Evolutionary conservation across 2,113 vertebrate genomes (phyloP).

Genomic region (Eretmodus cyanostictus): DNA sequence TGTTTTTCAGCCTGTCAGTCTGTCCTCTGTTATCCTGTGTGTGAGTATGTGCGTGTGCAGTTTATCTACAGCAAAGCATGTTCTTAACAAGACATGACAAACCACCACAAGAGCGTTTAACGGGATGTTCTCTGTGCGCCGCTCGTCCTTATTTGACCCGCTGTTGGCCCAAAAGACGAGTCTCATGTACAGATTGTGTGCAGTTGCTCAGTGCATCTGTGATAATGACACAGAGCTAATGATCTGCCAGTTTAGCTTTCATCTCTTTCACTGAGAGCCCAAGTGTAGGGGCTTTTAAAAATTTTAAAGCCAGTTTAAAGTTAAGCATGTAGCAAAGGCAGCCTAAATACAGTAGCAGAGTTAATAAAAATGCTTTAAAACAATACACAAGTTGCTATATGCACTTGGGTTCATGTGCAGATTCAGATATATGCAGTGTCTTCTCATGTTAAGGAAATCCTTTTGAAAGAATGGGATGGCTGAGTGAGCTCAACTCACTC

Average conservation of each 20-base stretch:
- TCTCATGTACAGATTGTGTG: conserved; percentile 12
- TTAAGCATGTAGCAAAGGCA: not conserved
- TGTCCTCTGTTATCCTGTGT: not conserved
- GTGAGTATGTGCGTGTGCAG: not conserved
- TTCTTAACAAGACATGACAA: not conserved
- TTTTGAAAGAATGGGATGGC: not conserved
- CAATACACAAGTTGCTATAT: not conserved
- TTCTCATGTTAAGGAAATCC: not conserved
- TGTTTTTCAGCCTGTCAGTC: not conserved
- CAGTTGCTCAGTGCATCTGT: not conserved
- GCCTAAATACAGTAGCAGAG: fast-evolving
- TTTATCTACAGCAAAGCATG: not conserved
- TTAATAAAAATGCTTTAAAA: not conserved
- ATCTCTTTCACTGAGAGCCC: not conserved
- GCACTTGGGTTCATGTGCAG: fast-evolving
- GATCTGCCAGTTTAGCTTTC: not conserved
- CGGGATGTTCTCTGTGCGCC: not conserved
- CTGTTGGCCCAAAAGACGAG: conserved; percentile 2
- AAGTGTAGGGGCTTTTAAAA: not conserved
- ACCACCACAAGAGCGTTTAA: not conserved
- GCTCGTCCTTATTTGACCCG: conserved; percentile 37
- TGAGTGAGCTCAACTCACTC: not conserved
- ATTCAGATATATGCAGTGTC: not conserved
- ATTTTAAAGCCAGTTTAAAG: not conserved
- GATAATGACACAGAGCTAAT: not conserved